These are phyloP conservation scores for Tychaedon coryphoeus DNA, from an alignment of 2,113 vertebrate species.

Conservation along the genomic window DNA sequence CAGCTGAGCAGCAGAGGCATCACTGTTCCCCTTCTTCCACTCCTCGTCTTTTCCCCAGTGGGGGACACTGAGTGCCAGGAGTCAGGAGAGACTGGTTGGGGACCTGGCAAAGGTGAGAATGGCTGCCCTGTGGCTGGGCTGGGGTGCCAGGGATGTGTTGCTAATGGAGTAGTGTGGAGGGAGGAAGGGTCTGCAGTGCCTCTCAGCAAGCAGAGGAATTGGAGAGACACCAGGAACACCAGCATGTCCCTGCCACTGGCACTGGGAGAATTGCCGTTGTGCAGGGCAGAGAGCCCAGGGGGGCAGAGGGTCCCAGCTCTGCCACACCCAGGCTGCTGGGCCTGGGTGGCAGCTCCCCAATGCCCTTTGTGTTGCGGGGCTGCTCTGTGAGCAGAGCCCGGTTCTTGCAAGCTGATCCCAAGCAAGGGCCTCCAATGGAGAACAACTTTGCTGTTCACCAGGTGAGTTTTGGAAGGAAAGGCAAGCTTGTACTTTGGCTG, in stretches of 20 bases:
- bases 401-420: background rate
- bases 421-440: background rate
- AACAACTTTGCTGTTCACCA: background rate
- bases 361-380: background rate
- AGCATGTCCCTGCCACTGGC: fast-evolving
- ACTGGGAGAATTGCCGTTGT: background rate
- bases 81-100: background rate
- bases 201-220: background rate
- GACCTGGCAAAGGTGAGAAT: background rate
- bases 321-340: fast-evolving
- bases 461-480: background rate
- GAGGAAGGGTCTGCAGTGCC: background rate
- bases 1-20: background rate
- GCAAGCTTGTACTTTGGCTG: background rate
- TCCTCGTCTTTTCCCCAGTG: background rate
- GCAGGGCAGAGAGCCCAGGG: background rate
- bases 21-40: background rate
- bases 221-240: background rate
- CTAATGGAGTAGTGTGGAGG: fast-evolving
- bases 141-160: fast-evolving
- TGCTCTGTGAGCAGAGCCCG: background rate
- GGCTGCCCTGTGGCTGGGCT: background rate
- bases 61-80: background rate
- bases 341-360: background rate
- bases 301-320: background rate